Base-by-base conservation (phyloP, 1,140 invertebrate genomes). In the Drosophila neocordata region DNA sequence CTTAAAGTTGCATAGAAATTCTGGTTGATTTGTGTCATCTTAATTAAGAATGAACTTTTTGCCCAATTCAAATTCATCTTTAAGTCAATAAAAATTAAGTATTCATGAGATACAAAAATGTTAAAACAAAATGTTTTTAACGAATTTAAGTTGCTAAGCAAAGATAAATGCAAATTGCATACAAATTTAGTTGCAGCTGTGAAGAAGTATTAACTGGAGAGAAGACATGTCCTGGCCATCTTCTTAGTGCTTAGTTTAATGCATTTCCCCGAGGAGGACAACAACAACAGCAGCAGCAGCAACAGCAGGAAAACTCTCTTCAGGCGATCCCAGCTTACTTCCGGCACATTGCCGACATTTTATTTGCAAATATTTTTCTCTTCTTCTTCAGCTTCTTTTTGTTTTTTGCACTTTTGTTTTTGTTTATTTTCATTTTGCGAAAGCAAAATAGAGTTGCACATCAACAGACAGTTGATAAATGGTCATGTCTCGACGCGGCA, bases 141-240 rank as follows among this genome's bases (percentile, higher is more conserved):
- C 18, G 8, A 2, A 20, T 48, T 48, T 8, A 48, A 48, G 41
- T 11, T 48, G 41, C 41, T 20, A 31, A 20, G 41, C 9, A 20
- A 20, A 48, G 15, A 48, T 15, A 48, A 48, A 48, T 48, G 41
- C 41, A 48, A 48, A 48, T 48, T 48, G 41, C 41, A 48, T 48
- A 48, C 41, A 48, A 48, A 48, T 48, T 15, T 15, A 56, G 8
- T 56, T 55, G 52, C 58, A 62, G 59, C 52, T 58, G 11, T 58
- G 11, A 48, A 20, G 41, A 15, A 48, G 41, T 48, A 48, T 48
- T 48, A 48, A 48, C 41, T 48, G 12, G 24, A 48, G 41, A 48
- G 41, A 48, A 48, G 15, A 48, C 41, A 48, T 48, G 41, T 48
- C 41, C 41, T 48, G 41, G 41, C 41, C 41, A 48, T 48, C 41